A percentile compares a stretch with the other conserved stretches of the same genome.
Evolutionary conservation across 1,140 invertebrate species (phyloP).

Genomic region (Marisa cornuarietis): DNA sequence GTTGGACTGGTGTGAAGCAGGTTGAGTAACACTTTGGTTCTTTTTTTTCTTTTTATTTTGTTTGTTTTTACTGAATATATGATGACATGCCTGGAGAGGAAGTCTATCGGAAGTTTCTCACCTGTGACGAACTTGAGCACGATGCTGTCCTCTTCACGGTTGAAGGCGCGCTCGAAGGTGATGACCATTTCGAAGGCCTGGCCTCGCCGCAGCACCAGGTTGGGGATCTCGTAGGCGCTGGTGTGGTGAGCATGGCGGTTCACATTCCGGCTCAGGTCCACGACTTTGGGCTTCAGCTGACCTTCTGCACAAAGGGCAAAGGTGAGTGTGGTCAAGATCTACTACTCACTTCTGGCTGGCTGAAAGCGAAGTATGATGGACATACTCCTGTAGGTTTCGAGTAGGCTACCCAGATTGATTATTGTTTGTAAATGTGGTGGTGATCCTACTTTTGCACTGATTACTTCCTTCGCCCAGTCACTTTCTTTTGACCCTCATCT

Average conservation of each 20-base stretch:
- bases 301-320: conserved; percentile 33
- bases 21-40: too few species aligned
- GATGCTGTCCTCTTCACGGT: conserved; percentile 41
- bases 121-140: conserved; percentile 58
- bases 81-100: too few species aligned
- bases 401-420: too few species aligned
- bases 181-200: conserved; percentile 54
- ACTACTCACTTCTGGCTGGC: not conserved
- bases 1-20: too few species aligned
- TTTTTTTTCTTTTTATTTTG: too few species aligned
- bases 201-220: conserved; percentile 53
- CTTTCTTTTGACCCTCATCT: too few species aligned
- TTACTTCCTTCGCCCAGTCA: too few species aligned
- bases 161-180: conserved; percentile 49
- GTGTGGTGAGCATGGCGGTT: conserved; percentile 53
- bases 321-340: not conserved
- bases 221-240: conserved; percentile 52
- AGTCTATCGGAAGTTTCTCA: conserved; percentile 26
- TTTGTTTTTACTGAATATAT: not conserved
- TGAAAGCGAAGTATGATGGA: not conserved
- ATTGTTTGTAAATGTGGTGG: too few species aligned
- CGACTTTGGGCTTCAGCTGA: conserved; percentile 49
- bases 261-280: conserved; percentile 49
- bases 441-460: too few species aligned
- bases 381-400: not conserved